phyloP scores from a whole-genome alignment of 2,888 invertebrate genomes.

The Lagria hirta region DNA sequence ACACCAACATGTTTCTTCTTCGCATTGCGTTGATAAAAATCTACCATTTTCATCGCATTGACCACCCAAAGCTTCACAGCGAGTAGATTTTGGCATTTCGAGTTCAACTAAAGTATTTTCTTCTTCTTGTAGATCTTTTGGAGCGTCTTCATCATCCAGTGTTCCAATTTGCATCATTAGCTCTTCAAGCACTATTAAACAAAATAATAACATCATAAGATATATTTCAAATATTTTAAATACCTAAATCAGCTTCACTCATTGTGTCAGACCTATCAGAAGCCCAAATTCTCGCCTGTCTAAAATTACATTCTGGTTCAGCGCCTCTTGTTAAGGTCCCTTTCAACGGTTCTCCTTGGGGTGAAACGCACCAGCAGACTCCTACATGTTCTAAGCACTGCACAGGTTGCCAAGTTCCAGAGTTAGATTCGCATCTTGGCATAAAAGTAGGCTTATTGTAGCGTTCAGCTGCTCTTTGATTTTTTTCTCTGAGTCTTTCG shows the following conservation, averaged over 20 bases:
- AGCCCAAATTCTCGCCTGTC: conserved; percentile 69
- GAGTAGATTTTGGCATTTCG: conserved; percentile 43
- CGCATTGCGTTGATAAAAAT: conserved; percentile 76
- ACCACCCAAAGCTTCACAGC: conserved; percentile 56
- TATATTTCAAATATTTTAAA: too few species aligned
- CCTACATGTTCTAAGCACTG: conserved; percentile 78
- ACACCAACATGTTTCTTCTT: conserved; percentile 76
- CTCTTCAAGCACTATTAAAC: conserved; percentile 64
- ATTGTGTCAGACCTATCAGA: conserved; percentile 43
- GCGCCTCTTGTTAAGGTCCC: conserved; percentile 76
- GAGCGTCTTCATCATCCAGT: conserved; percentile 57
- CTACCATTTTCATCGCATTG: conserved; percentile 70
- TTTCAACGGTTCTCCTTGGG: conserved; percentile 77
- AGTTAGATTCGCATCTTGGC: conserved; percentile 71
- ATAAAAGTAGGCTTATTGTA: conserved; percentile 75
- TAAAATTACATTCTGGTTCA: conserved; percentile 76
- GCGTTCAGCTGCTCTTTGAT: conserved; percentile 69
- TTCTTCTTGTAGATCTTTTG: conserved; percentile 46
- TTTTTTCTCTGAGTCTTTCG: conserved; percentile 77
- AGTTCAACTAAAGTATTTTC: conserved; percentile 30
- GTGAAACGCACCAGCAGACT: conserved; percentile 86
- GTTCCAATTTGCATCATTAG: conserved; percentile 67
- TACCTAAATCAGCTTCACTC: conserved; percentile 60
- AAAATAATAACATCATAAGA: too few species aligned
- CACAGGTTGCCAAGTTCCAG: conserved; percentile 78